phyloP scores from a whole-genome alignment of 2,888 invertebrate genomes.

The Eilema caniola region DNA sequence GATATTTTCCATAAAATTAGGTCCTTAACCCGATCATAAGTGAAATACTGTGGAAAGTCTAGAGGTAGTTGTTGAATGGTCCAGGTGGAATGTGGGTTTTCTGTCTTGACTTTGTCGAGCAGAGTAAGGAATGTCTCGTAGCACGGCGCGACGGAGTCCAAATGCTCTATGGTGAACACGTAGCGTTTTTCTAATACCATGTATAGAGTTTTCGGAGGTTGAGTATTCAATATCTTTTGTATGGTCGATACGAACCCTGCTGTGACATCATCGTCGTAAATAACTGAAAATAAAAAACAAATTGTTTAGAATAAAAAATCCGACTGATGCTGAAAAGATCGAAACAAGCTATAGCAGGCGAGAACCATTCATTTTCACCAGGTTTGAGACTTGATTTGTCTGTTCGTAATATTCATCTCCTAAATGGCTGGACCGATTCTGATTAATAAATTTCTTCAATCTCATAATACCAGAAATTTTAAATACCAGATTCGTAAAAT shows the following conservation, averaged over 20 bases:
- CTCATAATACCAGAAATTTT: too few relatives aligned
- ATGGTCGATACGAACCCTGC: slow-evolving; percentile 92
- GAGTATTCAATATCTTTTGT: slow-evolving; percentile 88
- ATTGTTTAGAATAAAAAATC: too few relatives aligned
- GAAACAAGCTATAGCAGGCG: too few relatives aligned
- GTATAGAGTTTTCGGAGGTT: slow-evolving; percentile 89
- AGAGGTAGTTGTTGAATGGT: slow-evolving; percentile 88
- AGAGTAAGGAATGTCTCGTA: slow-evolving; percentile 93
- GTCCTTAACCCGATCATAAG: slow-evolving; percentile 93
- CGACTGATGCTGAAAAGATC: too few relatives aligned
- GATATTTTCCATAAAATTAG: slow-evolving; percentile 91
- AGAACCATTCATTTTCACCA: too few relatives aligned
- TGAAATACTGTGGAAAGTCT: slow-evolving; percentile 93
- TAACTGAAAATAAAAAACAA: slow-evolving; percentile 88
- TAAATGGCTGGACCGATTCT: too few relatives aligned
- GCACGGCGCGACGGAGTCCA: slow-evolving; percentile 94
- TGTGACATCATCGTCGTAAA: slow-evolving; percentile 94
- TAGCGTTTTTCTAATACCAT: slow-evolving; percentile 95
- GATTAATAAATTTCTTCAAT: too few relatives aligned
- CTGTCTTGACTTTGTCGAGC: slow-evolving; percentile 81
- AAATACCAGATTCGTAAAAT: too few relatives aligned
- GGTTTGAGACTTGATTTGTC: too few relatives aligned
- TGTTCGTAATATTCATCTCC: too few relatives aligned
- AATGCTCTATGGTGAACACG: slow-evolving; percentile 93
- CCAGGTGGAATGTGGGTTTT: slow-evolving; percentile 82